phyloP scores from a whole-genome alignment of 2,113 vertebrate genomes.

The Microcebus jonahi region DNA sequence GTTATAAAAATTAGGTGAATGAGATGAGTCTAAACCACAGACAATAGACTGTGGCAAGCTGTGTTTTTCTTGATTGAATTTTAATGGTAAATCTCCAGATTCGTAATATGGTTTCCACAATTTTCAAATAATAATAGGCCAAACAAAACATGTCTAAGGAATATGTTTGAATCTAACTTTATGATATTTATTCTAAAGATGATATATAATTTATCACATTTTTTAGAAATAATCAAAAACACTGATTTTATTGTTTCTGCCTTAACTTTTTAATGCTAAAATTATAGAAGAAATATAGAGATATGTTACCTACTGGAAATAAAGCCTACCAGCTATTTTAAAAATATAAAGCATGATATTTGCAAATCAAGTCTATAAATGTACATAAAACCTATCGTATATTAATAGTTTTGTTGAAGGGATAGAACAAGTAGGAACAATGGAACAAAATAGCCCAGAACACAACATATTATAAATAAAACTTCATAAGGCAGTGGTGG shows the following conservation, averaged over 20 bases:
- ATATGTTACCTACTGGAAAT: background rate
- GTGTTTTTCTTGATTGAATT: background rate
- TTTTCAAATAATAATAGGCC: background rate
- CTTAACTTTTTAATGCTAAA: background rate
- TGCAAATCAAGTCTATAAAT: background rate
- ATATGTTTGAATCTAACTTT: background rate
- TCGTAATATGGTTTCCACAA: background rate
- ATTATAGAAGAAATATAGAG: background rate
- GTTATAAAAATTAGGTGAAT: background rate
- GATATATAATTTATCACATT: background rate
- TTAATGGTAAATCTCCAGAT: background rate
- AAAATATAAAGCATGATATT: background rate
- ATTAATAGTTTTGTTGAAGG: background rate
- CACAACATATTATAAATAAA: background rate
- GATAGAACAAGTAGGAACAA: background rate
- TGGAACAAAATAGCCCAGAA: background rate
- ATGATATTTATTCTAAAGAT: background rate
- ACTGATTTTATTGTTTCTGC: background rate
- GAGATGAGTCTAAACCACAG: background rate
- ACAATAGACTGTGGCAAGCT: background rate
- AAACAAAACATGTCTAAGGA: background rate
- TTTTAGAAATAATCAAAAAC: background rate
- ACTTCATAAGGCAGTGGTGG: background rate
- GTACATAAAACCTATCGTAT: background rate
- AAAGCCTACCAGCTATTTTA: background rate